Evolutionary conservation across 2,797 vertebrate species (phyloP).

Genomic region (Lepilemur ruficaudatus): DNA sequence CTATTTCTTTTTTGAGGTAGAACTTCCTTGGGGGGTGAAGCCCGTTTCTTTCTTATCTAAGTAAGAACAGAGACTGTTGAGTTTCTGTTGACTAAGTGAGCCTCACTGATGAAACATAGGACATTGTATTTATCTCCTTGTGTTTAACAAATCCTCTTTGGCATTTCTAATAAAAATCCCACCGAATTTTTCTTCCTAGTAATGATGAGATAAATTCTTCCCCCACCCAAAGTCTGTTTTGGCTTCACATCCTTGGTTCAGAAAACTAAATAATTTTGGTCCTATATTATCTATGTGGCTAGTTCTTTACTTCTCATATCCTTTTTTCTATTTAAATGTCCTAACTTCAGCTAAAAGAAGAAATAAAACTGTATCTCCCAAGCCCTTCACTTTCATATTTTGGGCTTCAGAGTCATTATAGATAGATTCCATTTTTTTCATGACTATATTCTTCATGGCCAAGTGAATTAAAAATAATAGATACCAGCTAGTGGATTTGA

Average conservation of each 20-base stretch:
- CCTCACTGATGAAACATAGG: background rate
- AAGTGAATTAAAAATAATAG: slow-evolving; percentile 38
- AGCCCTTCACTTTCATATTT: background rate
- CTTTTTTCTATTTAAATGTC: background rate
- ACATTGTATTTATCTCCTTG: background rate
- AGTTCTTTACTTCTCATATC: background rate
- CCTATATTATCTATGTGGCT: background rate
- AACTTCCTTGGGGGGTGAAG: background rate
- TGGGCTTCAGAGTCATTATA: background rate
- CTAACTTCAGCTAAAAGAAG: slow-evolving; percentile 7
- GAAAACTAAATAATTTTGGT: background rate
- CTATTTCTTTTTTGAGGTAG: background rate
- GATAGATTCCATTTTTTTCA: background rate
- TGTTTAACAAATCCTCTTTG: background rate
- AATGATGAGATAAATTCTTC: background rate
- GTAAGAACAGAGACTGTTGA: background rate
- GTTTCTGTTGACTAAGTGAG: background rate
- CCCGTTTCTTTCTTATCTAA: background rate
- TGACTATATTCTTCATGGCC: background rate
- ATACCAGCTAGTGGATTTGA: background rate
- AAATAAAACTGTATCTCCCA: background rate
- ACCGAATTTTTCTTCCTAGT: background rate
- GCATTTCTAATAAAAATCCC: background rate
- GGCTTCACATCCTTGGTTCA: background rate
- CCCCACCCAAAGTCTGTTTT: background rate